Base-by-base conservation (phyloP, 2,888 invertebrate species). In the Pelosia muscerda region DNA sequence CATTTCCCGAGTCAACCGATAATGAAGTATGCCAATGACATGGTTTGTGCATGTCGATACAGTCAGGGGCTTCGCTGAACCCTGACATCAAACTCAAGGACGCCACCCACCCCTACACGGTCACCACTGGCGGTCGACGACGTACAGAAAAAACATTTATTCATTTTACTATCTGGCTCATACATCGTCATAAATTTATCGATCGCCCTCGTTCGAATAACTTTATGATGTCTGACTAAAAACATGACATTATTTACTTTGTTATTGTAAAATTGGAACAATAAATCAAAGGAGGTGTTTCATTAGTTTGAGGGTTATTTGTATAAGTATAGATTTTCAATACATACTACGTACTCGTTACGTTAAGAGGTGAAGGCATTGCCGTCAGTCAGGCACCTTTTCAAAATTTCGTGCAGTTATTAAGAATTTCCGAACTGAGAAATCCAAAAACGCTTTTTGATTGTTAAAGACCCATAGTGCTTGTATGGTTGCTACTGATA, bases 191-290 rank as follows among this genome's bases (percentile, higher is more conserved):
- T 57, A 49, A 49, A 49, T 61, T 67, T 75, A 89, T 88, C 80
- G 88, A 89, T 88, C 82, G 87, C 78, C 88, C 86, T 82, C 83
- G 72, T 84, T 88, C 78, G 75, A 77, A 81, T 81, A 78, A 75
- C 63, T 77, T 70, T 60, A 73, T 69, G 66, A 65, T 63, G 68
- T 56, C 65, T 71, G 77, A 76, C 75, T 73, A 64, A 76, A 72
- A 61, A 42, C 26, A 26, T 55, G 25, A 55, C 3, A 55, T 55
- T 25, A 55, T 55, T 55, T 49, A n/a, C 49, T 13, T 55, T 55
- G 13, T 25, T 23, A 23, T 55, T 25, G 13, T 55, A 25, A 25
- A 55, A 55, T 55, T 25, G 25, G 10, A 55, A 13, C 49, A 49
- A 49, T 49, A 49, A 55, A 55, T 55, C 54, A 25, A 55, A 55